Evolutionary conservation across 1,140 invertebrate species (phyloP).

Genomic region (Bicyclus anynana): DNA sequence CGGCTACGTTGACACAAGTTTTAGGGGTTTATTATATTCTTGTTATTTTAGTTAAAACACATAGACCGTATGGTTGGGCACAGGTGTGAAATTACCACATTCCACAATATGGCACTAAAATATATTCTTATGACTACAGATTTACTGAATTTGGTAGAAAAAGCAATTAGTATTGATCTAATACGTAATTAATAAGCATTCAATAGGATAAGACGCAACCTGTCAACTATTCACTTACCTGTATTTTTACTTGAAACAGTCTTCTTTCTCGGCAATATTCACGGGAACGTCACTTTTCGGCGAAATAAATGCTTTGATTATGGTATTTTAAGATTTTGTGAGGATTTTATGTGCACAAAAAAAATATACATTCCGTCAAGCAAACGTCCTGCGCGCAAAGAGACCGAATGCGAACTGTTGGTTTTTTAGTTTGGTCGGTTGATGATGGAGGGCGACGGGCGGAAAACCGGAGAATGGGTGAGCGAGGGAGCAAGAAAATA

Average conservation of each 20-base stretch:
- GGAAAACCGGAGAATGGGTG: conserved; percentile 66
- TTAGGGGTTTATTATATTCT: background rate
- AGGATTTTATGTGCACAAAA: conserved; percentile 73
- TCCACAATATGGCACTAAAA: conserved; percentile 30
- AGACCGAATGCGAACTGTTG: conserved; percentile 75
- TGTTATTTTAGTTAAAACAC: conserved; percentile 21
- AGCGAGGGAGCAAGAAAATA: conserved; percentile 51
- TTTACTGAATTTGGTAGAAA: conserved; percentile 17
- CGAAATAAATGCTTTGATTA: conserved; percentile 54
- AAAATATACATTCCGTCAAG: conserved; percentile 71
- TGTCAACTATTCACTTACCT: conserved; percentile 74
- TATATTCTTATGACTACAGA: conserved; percentile 19
- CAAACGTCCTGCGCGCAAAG: conserved; percentile 57
- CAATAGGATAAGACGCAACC: conserved; percentile 71
- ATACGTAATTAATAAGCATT: conserved; percentile 51
- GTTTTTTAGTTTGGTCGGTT: conserved; percentile 59
- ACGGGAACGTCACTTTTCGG: conserved; percentile 59
- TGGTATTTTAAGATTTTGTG: conserved; percentile 71
- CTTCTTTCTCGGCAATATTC: conserved; percentile 60
- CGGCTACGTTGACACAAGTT: background rate
- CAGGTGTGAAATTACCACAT: conserved; percentile 28
- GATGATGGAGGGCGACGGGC: conserved; percentile 61
- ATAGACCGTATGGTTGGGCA: conserved; percentile 31
- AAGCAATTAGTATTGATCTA: conserved; percentile 43
- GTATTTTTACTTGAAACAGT: conserved; percentile 62